These are phyloP conservation scores for Eilema sororculum DNA, from an alignment of 2,888 invertebrate species.

Conservation along the genomic window DNA sequence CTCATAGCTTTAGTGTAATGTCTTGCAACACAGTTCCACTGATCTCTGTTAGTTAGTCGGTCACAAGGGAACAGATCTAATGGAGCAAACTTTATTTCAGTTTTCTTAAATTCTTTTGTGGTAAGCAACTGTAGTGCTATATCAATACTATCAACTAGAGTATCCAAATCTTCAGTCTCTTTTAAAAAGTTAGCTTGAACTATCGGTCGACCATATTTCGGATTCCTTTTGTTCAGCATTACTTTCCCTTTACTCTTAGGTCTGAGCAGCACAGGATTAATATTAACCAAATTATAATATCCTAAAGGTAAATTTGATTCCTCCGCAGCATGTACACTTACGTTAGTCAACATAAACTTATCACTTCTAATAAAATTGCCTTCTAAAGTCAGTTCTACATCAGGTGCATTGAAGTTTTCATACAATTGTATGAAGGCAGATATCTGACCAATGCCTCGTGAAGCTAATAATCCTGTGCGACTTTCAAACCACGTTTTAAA, in stretches of 20 bases:
- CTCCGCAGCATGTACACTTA: constrained; percentile 76
- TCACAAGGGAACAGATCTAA: constrained; percentile 82
- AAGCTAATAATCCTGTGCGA: constrained; percentile 76
- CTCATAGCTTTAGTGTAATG: constrained; percentile 82
- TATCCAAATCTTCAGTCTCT: constrained; percentile 79
- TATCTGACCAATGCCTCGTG: constrained; percentile 80
- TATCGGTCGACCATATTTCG: constrained; percentile 80
- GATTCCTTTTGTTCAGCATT: constrained; percentile 77
- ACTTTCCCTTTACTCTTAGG: constrained; percentile 83
- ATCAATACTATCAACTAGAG: constrained; percentile 80
- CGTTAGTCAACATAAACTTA: constrained; percentile 80
- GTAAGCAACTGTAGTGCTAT: constrained; percentile 80
- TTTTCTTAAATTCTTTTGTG: constrained; percentile 79
- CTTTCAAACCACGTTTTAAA: constrained; percentile 82
- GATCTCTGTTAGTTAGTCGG: constrained; percentile 76
- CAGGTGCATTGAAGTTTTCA: constrained; percentile 78
- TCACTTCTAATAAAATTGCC: constrained; percentile 82
- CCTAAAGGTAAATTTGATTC: constrained; percentile 77
- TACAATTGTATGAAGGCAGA: constrained; percentile 81
- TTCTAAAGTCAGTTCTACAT: constrained; percentile 77
- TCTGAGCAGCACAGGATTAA: constrained; percentile 75
- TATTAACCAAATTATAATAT: constrained; percentile 80
- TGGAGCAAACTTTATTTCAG: constrained; percentile 79
- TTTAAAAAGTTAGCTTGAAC: constrained; percentile 82
- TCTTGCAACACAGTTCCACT: constrained; percentile 83